Evolutionary conservation across 1,140 invertebrate genomes (phyloP), one percentile per base, ranked within the genome.

Genomic region (Apis laboriosa): DNA sequence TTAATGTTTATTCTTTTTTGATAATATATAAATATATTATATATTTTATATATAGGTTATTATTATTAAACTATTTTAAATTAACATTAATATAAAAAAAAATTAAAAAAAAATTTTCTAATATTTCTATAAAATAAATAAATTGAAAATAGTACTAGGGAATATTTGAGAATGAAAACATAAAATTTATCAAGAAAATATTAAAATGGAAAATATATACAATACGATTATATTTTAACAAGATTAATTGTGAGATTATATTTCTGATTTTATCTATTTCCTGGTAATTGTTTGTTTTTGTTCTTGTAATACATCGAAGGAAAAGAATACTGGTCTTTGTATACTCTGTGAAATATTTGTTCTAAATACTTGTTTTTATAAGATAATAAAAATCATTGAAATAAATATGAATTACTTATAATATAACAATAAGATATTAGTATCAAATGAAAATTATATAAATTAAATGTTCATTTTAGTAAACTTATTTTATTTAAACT

Each of bases 211-310:
- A 75, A 49, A 34, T 73, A 70, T 83, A 60, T 34, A 77, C 78
- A 34, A 24, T 73, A 74, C 34, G 5, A 43, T 43, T 70, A 55
- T 49, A 78, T 58, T 55, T 70, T 34, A 28, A 51, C 49, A 72
- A 24, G 66, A 49, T 64, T 66, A 24, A 63, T 13, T 63, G 61
- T 7, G 24, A 64, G 64, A 87, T 87, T 71, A 77, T 60, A 34
- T 73, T 24, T 60, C 24, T 58, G 82, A 86, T 77, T 77, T 49
- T 87, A 84, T 87, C 83, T 70, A 76, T 84, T 87, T 87, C 83
- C 72, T 80, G 58, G 55, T 49, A 53, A 49, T 43, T 80, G 72
- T 71, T 34, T 60, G 17, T 24, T 72, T 24, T 66, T 15, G 51
- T 24, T 24, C 56, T 15, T 12, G 13, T 58, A 84, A 73, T 85